phyloP scores from a whole-genome alignment of 2,888 invertebrate genomes.

The Dusona sp. region DNA sequence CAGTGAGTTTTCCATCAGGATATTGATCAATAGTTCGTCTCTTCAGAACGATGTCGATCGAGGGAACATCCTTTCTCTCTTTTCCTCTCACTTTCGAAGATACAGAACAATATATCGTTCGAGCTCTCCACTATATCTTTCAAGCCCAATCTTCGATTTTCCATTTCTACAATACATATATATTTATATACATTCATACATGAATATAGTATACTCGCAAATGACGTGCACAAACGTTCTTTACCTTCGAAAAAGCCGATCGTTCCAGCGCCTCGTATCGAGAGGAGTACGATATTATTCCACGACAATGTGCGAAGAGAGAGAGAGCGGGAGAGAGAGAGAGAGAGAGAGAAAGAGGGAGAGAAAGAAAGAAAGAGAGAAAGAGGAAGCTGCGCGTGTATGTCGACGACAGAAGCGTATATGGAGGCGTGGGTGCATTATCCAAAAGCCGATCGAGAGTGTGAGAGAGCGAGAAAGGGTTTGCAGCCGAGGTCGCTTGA shows the following conservation, averaged over 20 bases:
- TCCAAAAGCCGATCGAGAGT: slow-evolving; percentile 45
- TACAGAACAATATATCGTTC: slow-evolving; percentile 40
- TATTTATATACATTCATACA: slow-evolving; percentile 15
- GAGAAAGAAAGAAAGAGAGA: background rate
- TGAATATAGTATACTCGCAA: slow-evolving; percentile 28
- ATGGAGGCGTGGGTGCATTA: slow-evolving; percentile 47
- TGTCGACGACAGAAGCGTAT: slow-evolving; percentile 40
- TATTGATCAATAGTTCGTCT: slow-evolving; percentile 6
- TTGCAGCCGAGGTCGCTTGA: slow-evolving; percentile 53
- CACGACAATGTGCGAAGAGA: slow-evolving; percentile 54
- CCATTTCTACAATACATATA: slow-evolving; percentile 44
- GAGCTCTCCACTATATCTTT: slow-evolving; percentile 34
- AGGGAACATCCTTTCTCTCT: slow-evolving; percentile 32
- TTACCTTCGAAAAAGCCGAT: slow-evolving; percentile 49
- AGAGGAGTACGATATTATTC: slow-evolving; percentile 58
- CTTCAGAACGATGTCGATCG: slow-evolving; percentile 15
- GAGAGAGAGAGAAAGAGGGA: background rate
- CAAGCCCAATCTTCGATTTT: slow-evolving; percentile 36
- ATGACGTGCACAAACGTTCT: slow-evolving; percentile 54
- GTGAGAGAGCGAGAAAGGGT: slow-evolving; percentile 25
- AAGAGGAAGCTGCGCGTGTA: slow-evolving; percentile 5
- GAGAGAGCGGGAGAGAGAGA: background rate
- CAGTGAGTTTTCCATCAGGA: slow-evolving; percentile 2
- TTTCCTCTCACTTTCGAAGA: slow-evolving; percentile 16
- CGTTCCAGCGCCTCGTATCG: slow-evolving; percentile 46